phyloP scores from a whole-genome alignment of 2,888 invertebrate species.

The Ophion slaviceki region DNA sequence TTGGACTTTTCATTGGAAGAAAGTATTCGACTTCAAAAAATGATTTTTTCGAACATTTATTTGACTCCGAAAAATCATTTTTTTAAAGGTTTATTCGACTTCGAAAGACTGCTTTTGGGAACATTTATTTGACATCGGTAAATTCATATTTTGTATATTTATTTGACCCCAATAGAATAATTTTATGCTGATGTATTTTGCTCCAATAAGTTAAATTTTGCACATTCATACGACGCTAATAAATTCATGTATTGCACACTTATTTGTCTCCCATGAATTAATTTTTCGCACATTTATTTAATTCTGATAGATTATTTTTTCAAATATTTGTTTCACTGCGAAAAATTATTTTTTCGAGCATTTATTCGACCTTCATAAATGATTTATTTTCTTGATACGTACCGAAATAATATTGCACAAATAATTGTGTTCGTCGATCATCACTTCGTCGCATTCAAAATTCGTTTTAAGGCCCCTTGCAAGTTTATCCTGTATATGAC shows the following conservation, averaged over 20 bases:
- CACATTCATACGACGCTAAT: no score
- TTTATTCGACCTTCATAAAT: not conserved
- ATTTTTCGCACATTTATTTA: not conserved
- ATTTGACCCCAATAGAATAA: no score
- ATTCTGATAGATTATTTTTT: not conserved
- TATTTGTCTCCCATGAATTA: not conserved
- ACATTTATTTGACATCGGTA: no score
- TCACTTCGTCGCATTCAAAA: not conserved
- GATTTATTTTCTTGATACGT: not conserved
- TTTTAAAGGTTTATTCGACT: not conserved
- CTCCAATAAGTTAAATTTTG: no score
- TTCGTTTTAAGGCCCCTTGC: not conserved
- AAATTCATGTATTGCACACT: not conserved
- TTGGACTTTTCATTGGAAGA: not conserved
- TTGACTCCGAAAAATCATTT: not conserved
- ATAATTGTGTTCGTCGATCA: not conserved
- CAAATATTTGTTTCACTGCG: no score
- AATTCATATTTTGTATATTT: no score
- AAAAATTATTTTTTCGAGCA: not conserved
- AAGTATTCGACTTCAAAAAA: not conserved
- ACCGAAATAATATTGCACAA: not conserved
- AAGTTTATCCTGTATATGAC: not conserved
- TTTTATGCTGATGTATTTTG: no score
- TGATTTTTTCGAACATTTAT: not conserved
- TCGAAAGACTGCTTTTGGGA: no score